Base-by-base conservation (phyloP, 1,140 invertebrate species). In the Aculops lycopersici region DNA sequence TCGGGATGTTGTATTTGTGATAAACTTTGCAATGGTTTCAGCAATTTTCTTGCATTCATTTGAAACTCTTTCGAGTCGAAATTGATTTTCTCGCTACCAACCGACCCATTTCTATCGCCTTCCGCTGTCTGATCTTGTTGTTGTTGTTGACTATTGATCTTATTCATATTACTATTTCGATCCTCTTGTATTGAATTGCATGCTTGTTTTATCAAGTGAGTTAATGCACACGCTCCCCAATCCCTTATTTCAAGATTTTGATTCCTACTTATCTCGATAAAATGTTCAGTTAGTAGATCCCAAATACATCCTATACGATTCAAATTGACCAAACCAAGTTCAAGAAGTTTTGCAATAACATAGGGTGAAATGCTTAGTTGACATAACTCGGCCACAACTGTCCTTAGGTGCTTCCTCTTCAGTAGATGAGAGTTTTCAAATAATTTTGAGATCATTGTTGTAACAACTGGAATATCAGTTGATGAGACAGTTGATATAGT, bases 191-290 rank as follows among this genome's bases (percentile, higher is more conserved):
- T n/a, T n/a, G n/a, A n/a, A n/a, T n/a, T n/a, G n/a, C n/a, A n/a
- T 8, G n/a, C 24, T 31, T 31, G 24, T 8, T n/a, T 8, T n/a
- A n/a, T 31, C 16, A 97, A 59, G 52, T 79, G 81, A 0, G 86
- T 94, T 15, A 95, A 71, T 2, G 86, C 83, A 59, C 92, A 81
- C 1, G 88, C 81, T 4, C 84, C 86, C 84, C 86, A 95, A 58
- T 86, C 81, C 21, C 88, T 63, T 76, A 95, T 83, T 43, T 76
- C 64, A 41, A 78, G 74, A 50, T 92, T 80, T 0, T 84, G 77
- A 63, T 95, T 86, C 52, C 80, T 76, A 53, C 84, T 92, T 20
- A 64, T 56, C 62, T 94, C 81, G 15, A 94, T 53, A 17, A 95
- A 60, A 62, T 95, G 86, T 55, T 80, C 81, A 0, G 84, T 94